Base-by-base conservation (phyloP, 2,113 vertebrate species). In the Pterocles orientalis region DNA sequence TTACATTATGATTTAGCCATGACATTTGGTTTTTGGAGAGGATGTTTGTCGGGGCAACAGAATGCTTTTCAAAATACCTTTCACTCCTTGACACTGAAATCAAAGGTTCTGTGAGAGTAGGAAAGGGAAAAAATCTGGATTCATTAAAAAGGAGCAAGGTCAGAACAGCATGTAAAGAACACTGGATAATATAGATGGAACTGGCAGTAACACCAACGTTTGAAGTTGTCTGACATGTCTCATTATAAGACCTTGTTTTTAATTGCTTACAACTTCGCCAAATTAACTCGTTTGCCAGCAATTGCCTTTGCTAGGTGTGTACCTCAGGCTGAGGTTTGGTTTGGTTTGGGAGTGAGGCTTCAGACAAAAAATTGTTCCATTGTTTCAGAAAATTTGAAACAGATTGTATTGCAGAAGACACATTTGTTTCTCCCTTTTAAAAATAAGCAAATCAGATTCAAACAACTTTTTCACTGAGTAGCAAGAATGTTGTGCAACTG, bases 41-140 rank as follows among this genome's bases (percentile, higher is more conserved):
- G 23, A 77, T 57, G 54, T 58, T 88, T 93, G 41, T 87, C 71
- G 68, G 56, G 51, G 50, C 23, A 86, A 78, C 18, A 2, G 10
- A 80, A 86, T 41, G 39, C 16, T 90, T 83, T 93, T 88, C 90
- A 60, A 83, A 81, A 58, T 56, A 76, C 64, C 72, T 93, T 92
- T 91, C 29, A 54, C 10, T 71, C 33, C 80, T 58, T 68, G 61
- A 86, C 71, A 84, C 14, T 3, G 24, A 93, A 88, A 92, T 90
- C 47, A 72, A 93, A 90, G 60, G 41, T 33, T 23, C 1, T 86
- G 51, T 24, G 24, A 53, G 69, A 53, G 69, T 33, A 61, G 26
- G 60, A 87, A 88, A 81, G 17, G 14, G 56, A 28, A 86, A 86
- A 90, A 94, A 72, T 61, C 21, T 84, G 36, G 20, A 72, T 72